Conservation (phyloP, 2,797 vertebrate genomes). For the Numenius phaeopus region DNA sequence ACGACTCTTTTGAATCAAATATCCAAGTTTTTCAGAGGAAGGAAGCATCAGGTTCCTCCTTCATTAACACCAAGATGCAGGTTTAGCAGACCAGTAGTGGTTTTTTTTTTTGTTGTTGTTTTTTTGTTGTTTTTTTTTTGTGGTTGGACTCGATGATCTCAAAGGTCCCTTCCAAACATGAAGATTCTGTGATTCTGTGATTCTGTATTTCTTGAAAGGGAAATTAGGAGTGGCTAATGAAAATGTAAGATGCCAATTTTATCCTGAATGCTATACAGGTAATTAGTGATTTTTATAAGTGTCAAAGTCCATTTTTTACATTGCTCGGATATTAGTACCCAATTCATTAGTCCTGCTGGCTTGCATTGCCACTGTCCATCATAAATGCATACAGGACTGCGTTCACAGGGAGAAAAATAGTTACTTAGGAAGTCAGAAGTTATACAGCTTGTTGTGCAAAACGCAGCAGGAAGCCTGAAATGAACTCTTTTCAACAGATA, state of each 20-base stretch:
- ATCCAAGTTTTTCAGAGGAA: neutral
- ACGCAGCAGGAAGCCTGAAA: neutral
- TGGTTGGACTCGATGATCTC: too few relatives aligned
- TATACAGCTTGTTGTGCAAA: neutral
- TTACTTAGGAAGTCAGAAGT: neutral
- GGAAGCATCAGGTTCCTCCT: neutral
- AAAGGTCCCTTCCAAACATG: too few relatives aligned
- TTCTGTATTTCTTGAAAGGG: neutral
- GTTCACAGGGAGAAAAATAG: neutral
- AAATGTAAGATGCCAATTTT: neutral
- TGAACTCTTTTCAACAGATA: neutral
- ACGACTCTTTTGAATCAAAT: neutral
- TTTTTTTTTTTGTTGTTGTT: too few relatives aligned
- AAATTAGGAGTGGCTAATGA: neutral
- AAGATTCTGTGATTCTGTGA: too few relatives aligned
- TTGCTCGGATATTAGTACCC: neutral
- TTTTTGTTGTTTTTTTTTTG: too few relatives aligned
- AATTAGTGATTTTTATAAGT: neutral
- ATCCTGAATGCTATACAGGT: neutral
- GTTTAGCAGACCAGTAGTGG: neutral
- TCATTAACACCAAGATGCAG: neutral
- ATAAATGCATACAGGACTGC: neutral
- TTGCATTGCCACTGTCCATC: neutral
- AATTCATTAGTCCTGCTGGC: neutral
- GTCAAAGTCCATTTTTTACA: neutral